A percentile compares a stretch with the other conserved stretches of the same genome.
Evolutionary conservation across 2,888 invertebrate genomes (phyloP).

Genomic region (Diarsia mendica): DNA sequence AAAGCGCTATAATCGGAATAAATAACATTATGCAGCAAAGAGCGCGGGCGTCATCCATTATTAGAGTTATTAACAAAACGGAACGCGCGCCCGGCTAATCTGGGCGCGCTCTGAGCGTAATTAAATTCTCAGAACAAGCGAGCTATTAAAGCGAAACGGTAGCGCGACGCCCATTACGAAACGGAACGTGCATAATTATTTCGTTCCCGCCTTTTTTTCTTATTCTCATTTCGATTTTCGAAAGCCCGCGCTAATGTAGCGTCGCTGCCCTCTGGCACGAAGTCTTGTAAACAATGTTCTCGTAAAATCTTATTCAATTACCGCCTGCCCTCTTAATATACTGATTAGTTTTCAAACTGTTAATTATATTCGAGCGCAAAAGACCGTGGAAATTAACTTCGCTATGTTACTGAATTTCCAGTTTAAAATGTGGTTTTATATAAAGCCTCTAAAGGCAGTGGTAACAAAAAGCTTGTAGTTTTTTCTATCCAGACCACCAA

Average conservation of each 20-base stretch:
- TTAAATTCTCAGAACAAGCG: constrained; percentile 90
- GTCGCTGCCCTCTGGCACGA: constrained; percentile 86
- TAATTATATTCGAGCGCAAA: constrained; percentile 73
- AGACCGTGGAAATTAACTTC: constrained; percentile 59
- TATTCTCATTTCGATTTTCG: constrained; percentile 86
- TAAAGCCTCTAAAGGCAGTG: constrained; percentile 44
- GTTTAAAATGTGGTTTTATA: constrained; percentile 34
- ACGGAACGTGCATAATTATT: constrained; percentile 90
- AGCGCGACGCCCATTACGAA: constrained; percentile 89
- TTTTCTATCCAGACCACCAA: constrained; percentile 86
- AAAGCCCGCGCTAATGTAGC: constrained; percentile 86
- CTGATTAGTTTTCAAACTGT: constrained; percentile 82
- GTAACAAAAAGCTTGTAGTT: constrained; percentile 74
- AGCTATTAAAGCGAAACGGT: constrained; percentile 90
- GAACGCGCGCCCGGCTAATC: constrained; percentile 87
- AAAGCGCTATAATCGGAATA: constrained; percentile 73
- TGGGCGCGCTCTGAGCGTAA: constrained; percentile 85
- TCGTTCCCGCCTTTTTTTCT: constrained; percentile 88
- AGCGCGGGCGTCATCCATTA: constrained; percentile 86
- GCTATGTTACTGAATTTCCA: constrained; percentile 46
- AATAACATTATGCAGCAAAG: constrained; percentile 75
- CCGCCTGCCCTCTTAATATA: constrained; percentile 78
- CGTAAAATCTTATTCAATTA: constrained; percentile 88
- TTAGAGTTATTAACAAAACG: constrained; percentile 89
- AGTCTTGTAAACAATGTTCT: constrained; percentile 88